These are phyloP conservation scores for Bradysia coprophila DNA, from an alignment of 1,140 invertebrate genomes.

Conservation along the genomic window DNA sequence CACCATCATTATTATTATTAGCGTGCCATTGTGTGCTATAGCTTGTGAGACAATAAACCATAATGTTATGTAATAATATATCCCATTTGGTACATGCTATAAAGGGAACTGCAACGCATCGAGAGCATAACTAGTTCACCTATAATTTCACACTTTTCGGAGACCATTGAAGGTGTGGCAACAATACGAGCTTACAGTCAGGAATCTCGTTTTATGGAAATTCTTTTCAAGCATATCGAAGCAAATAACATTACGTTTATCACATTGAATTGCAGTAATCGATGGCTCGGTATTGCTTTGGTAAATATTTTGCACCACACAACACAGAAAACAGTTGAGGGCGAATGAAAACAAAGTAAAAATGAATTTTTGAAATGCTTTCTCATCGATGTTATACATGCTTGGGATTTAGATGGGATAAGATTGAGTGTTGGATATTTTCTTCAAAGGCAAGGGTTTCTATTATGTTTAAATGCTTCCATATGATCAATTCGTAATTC, in stretches of 20 bases:
- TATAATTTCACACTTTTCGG: constrained; percentile 49
- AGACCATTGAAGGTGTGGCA: constrained; percentile 45
- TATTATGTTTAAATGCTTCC: no score
- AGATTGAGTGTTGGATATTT: no score
- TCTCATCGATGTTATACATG: no score
- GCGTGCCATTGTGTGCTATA: no score
- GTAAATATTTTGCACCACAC: constrained; percentile 32
- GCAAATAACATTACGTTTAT: constrained; percentile 55
- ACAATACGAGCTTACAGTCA: constrained; percentile 50
- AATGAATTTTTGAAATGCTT: no score
- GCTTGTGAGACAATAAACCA: no score
- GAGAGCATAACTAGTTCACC: constrained; percentile 50
- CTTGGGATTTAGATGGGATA: no score
- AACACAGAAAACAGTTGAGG: no score
- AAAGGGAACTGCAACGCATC: constrained; percentile 47
- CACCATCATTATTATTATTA: constrained; percentile 2
- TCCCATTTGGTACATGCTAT: no score
- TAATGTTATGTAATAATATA: no score
- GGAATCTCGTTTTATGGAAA: constrained; percentile 39
- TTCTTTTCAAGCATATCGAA: constrained; percentile 46
- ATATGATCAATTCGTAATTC: no score
- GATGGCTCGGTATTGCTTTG: constrained; percentile 64
- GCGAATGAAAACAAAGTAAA: not conserved
- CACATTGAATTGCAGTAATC: constrained; percentile 56
- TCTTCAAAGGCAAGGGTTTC: no score